Base-by-base conservation (phyloP, 2,797 vertebrate genomes). In the Naso thynnoides region DNA sequence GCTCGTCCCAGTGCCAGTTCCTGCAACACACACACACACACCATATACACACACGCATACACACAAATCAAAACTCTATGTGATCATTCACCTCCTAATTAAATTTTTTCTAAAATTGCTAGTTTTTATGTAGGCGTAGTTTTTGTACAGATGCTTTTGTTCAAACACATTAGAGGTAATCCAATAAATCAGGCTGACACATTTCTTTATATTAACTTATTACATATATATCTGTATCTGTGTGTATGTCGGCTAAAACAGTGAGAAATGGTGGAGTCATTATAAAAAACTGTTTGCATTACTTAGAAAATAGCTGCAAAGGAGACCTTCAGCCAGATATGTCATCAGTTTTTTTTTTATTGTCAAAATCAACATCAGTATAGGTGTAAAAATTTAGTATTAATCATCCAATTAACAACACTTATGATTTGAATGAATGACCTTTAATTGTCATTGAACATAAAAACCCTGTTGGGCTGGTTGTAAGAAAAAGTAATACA, bases 1-100 rank as follows among this genome's bases (percentile, higher is more conserved):
- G 98, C 89, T 99, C 98, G 38, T 99, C 98, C 84, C 47, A 94
- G 54, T 99, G 98, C 98, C 98, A 99, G 80, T 99, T 97, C 91
- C 98, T 99, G 55, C 44, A 70, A 39, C 10, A 70, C 36, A 61
- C 60, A 81, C 44, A 79, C 44, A 79, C 49, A 79, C 14, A 56
- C n/a, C n/a, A n/a, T n/a, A n/a, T n/a, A n/a, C n/a, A n/a, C n/a
- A n/a, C n/a, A 49, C 45, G 8, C 16, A 56, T 21, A 27, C 2
- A 15, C 14, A 55, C 24, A 52, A 1, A 2, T n/a, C n/a, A n/a
- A n/a, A n/a, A n/a, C n/a, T n/a, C n/a, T n/a, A n/a, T n/a, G 9
- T 61, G 4, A 41, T 19, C 4, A 18, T 50, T 21, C 24, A 16
- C 5, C 27, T 47, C 8, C 2, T 27, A 41, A 49, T 41, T 29